phyloP scores from a whole-genome alignment of 2,888 invertebrate species.

The Chymomyza caudatula region DNA sequence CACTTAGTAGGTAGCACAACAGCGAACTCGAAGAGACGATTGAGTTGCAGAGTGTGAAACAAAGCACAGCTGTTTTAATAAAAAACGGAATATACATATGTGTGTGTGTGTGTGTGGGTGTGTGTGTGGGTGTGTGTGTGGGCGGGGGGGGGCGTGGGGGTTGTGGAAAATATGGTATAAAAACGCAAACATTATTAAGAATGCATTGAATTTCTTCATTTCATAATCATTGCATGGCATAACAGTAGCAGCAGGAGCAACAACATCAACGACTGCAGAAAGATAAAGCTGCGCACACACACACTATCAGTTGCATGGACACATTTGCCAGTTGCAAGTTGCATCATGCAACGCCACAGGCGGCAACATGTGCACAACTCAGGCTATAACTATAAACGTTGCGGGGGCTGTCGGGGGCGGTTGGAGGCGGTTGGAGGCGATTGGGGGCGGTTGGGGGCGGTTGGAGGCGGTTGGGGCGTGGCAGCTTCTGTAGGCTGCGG shows the following conservation, averaged over 20 bases:
- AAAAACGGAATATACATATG: neutral
- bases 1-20: neutral
- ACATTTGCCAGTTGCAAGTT: neutral
- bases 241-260: neutral
- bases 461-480: too few relatives aligned
- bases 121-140: too few relatives aligned
- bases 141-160: too few relatives aligned
- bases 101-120: too few relatives aligned
- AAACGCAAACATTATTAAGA: conserved; percentile 36
- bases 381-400: conserved; percentile 6
- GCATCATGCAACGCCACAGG: neutral
- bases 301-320: neutral
- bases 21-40: neutral
- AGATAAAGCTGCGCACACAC: neutral
- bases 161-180: neutral
- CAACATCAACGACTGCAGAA: neutral
- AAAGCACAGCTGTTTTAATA: neutral
- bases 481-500: neutral
- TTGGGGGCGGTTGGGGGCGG: too few relatives aligned
- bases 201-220: conserved; percentile 54
- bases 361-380: conserved; percentile 5
- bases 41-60: neutral
- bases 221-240: conserved; percentile 44
- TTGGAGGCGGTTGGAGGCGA: too few relatives aligned
- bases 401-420: neutral